Conservation (phyloP, 2,888 invertebrate species). For the Aphodius granarius region DNA sequence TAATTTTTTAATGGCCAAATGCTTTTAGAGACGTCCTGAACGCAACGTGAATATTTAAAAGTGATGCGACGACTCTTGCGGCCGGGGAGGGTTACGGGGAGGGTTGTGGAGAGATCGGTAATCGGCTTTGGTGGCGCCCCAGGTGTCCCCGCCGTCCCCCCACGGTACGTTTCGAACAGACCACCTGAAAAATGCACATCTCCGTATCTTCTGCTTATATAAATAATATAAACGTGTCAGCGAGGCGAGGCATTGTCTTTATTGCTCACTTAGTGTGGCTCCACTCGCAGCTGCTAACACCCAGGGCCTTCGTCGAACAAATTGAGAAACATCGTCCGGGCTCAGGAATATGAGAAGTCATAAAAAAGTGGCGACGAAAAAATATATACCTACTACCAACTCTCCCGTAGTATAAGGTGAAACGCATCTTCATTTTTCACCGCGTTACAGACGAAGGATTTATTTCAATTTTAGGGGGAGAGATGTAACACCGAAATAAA, state of each 20-base stretch:
- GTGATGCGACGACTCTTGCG: slow-evolving; percentile 43
- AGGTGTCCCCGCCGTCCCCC: slow-evolving; percentile 20
- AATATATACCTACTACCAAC: slow-evolving; percentile 34
- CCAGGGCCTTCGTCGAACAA: slow-evolving; percentile 37
- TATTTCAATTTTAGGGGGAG: background rate
- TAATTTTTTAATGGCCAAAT: slow-evolving; percentile 67
- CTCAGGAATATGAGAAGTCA: slow-evolving; percentile 45
- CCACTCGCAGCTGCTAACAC: slow-evolving; percentile 44
- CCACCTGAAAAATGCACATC: slow-evolving; percentile 34
- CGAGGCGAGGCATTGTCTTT: slow-evolving; percentile 40
- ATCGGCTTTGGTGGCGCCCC: slow-evolving; percentile 30
- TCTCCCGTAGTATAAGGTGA: slow-evolving; percentile 18
- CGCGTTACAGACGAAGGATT: slow-evolving; percentile 17
- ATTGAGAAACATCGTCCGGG: slow-evolving; percentile 52
- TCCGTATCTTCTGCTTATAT: slow-evolving; percentile 29
- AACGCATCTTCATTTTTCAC: slow-evolving; percentile 40
- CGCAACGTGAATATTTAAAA: slow-evolving; percentile 54
- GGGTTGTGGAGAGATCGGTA: slow-evolving; percentile 30
- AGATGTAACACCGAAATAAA: background rate
- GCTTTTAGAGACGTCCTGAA: slow-evolving; percentile 62
- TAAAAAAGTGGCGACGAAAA: slow-evolving; percentile 44
- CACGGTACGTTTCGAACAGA: slow-evolving; percentile 36
- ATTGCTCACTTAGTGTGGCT: slow-evolving; percentile 47
- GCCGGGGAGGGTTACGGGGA: slow-evolving; percentile 40
- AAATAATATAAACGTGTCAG: slow-evolving; percentile 36